Evolutionary conservation across 2,113 vertebrate species (phyloP), one percentile per base, ranked within the genome.

Genomic region (Elephas maximus): DNA sequence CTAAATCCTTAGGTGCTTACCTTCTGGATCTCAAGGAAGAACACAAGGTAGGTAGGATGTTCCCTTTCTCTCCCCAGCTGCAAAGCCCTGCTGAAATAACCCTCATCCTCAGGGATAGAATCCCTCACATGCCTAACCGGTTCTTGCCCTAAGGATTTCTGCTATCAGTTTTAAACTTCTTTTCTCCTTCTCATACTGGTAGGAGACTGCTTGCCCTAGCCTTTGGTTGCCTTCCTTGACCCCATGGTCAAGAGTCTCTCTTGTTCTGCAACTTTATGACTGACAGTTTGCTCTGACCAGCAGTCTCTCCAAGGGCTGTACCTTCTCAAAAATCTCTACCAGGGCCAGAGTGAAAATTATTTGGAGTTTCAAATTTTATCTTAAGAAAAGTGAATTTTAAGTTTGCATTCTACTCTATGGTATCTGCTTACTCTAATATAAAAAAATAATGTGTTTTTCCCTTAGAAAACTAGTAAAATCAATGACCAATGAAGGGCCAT

Each of bases 371-470:
- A n/a, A 60, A 90, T 65, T 77, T 67, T 11, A 67, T 67, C 65
- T 74, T 48, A 74, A 60, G 21, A 88, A 44, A 94, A 89, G 48
- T 85, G 44, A 90, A 51, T 60, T 80, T 85, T 60, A 65, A 69
- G 73, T 74, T 76, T 92, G 7, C 2, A 76, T 86, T 80, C 53
- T 76, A 74, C 24, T 86, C 45, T 33, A 69, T 26, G 53, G 89
- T 37, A 76, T 11, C 8, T 28, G 26, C 80, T 80, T 65, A 77
- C n/a, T 37, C 28, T 74, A 89, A 85, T 65, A 67, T 65, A 79
- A 87, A 81, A 81, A 95, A 94, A 30, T 73, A 85, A 85, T 48
- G 28, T 80, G 69, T 77, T 88, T 82, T 88, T 63, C 18, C 84
- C 73, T 48, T 4, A 15, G 60, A n/a, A 76, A 87, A 74, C 48